A percentile compares a stretch with the other conserved stretches of the same genome.
Conservation (phyloP, 1,140 invertebrate species). For the Drosophila saltans region DNA sequence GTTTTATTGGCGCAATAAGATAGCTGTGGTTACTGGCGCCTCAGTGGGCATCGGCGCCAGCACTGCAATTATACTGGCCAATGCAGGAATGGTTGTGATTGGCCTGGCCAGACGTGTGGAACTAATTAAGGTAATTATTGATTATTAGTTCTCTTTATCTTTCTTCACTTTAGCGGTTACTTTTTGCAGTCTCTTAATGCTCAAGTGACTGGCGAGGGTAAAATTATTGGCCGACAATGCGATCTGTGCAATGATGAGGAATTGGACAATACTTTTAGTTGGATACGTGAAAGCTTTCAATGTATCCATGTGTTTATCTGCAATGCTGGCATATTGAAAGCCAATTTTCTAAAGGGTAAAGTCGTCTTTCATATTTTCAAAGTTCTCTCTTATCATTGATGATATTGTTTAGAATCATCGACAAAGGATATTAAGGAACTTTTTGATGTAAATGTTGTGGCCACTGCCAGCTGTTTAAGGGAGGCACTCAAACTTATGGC, state of each 20-base stretch:
- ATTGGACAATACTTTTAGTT: slow-evolving; percentile 84
- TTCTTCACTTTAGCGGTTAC: neutral
- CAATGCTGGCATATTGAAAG: slow-evolving; percentile 78
- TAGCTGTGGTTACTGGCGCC: slow-evolving; percentile 88
- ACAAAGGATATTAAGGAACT: slow-evolving; percentile 75
- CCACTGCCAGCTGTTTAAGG: slow-evolving; percentile 84
- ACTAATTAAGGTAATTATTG: slow-evolving; percentile 81
- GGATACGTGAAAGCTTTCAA: slow-evolving; percentile 67
- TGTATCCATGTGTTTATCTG: slow-evolving; percentile 73
- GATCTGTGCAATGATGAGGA: slow-evolving; percentile 86
- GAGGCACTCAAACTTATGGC: slow-evolving; percentile 85
- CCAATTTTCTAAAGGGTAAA: slow-evolving; percentile 74
- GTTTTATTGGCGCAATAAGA: slow-evolving; percentile 85
- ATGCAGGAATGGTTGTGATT: slow-evolving; percentile 85
- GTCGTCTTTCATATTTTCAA: neutral
- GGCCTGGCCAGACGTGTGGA: slow-evolving; percentile 85
- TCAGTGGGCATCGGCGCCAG: slow-evolving; percentile 87
- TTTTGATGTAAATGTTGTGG: slow-evolving; percentile 86
- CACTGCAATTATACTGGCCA: slow-evolving; percentile 83
- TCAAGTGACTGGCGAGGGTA: slow-evolving; percentile 66
- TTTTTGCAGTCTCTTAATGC: slow-evolving; percentile 47
- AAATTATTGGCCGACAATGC: slow-evolving; percentile 83
- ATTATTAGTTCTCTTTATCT: neutral
- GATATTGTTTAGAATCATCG: slow-evolving; percentile 55
- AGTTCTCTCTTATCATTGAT: neutral